Conservation (phyloP, 1,140 invertebrate genomes). For the Eumeta japonica region DNA sequence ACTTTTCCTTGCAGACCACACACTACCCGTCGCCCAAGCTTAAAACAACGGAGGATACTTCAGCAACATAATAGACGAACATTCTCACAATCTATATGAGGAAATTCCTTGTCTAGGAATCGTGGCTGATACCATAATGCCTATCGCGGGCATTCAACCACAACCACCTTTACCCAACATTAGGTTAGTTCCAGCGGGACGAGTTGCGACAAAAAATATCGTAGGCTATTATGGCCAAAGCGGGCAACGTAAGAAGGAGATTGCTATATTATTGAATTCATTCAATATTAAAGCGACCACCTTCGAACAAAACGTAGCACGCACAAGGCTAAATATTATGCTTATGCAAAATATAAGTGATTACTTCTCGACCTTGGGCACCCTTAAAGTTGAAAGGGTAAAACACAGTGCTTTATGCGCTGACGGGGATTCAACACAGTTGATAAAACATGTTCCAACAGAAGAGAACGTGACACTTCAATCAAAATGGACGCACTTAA, state of each 20-base stretch:
- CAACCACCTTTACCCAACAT: not conserved
- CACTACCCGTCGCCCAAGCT: not conserved
- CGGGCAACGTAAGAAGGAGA: too few species aligned
- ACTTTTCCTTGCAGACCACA: not conserved
- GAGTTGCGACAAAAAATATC: not conserved
- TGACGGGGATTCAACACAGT: not conserved
- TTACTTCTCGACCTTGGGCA: not conserved
- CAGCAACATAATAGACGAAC: not conserved
- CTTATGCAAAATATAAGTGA: not conserved
- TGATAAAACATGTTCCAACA: not conserved
- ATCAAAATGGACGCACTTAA: not conserved
- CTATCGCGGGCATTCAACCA: too few species aligned
- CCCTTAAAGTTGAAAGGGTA: not conserved
- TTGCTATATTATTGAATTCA: not conserved
- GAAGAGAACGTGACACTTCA: not conserved
- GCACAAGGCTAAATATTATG: not conserved
- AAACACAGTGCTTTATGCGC: not conserved
- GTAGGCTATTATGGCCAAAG: not conserved
- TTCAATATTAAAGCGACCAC: not conserved
- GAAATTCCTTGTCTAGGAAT: not conserved
- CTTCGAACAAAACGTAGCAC: not conserved
- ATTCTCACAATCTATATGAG: slow-evolving; percentile 1
- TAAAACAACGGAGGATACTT: not conserved
- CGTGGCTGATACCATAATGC: not conserved
- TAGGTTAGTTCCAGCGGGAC: not conserved